Evolutionary conservation across 35 echinoderm and acorn worm species (phyloP).

Genomic region (Lytechinus variegatus): DNA sequence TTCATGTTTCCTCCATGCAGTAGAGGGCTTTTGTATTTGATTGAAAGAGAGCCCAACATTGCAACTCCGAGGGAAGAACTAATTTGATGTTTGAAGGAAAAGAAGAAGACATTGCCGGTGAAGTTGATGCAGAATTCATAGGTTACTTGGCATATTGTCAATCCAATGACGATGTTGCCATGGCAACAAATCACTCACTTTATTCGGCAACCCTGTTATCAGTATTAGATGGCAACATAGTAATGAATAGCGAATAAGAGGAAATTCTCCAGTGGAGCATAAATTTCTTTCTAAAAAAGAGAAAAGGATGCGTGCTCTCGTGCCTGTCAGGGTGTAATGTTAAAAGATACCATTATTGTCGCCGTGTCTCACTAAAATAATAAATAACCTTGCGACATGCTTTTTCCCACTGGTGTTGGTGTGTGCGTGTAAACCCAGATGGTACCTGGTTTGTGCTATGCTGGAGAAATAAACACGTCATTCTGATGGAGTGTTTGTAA

Average conservation of each 20-base stretch:
- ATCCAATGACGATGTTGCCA: neutral
- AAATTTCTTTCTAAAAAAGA: neutral
- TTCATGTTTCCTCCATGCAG: neutral
- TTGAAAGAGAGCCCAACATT: neutral
- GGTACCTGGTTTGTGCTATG: neutral
- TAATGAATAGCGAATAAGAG: neutral
- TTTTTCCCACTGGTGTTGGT: neutral
- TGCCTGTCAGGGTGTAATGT: neutral
- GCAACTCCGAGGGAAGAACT: neutral
- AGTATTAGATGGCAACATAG: neutral
- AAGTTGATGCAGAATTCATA: neutral
- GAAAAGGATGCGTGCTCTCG: neutral
- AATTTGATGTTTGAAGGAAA: neutral
- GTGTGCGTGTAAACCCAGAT: neutral
- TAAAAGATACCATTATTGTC: slow-evolving; percentile 7
- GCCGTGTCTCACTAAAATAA: slow-evolving; percentile 10
- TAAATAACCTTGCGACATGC: slow-evolving; percentile 10
- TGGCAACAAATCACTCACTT: slow-evolving; percentile 4
- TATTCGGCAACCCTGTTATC: neutral
- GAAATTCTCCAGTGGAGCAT: neutral
- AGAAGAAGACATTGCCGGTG: neutral
- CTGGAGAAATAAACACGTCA: slow-evolving; percentile 2
- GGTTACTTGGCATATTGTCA: neutral
- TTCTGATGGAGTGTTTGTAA: neutral
- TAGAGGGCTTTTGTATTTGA: neutral